Conservation (phyloP, 2,113 vertebrate genomes). For the Silurus glanis region DNA sequence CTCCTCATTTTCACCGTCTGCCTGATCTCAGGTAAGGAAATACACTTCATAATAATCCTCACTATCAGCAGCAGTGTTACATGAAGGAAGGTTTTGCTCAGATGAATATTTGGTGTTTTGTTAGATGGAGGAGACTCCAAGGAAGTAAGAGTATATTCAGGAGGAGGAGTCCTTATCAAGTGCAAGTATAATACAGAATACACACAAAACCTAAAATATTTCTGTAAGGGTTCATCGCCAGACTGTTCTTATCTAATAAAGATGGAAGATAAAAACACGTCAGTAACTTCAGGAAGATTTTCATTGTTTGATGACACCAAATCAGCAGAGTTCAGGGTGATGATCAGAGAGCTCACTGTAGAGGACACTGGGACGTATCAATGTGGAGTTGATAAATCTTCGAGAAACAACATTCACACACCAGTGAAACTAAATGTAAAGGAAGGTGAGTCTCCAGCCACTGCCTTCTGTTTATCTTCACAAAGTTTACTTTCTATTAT, state of each 20-base stretch:
- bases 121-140: not conserved
- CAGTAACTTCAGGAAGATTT: not conserved
- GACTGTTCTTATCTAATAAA: not conserved
- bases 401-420: accelerated
- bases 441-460: not conserved
- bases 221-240: not conserved
- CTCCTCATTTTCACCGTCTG: slow-evolving; percentile 33
- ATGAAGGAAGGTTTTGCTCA: slow-evolving; percentile 3
- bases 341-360: slow-evolving; percentile 21
- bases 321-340: slow-evolving; percentile 13
- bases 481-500: too few relatives aligned
- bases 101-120: slow-evolving; percentile 9
- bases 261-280: not conserved
- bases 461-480: not conserved
- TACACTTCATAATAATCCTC: not conserved
- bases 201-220: not conserved
- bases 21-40: slow-evolving; percentile 58
- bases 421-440: not conserved
- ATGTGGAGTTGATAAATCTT: not conserved
- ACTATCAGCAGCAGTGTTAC: slow-evolving; percentile 3
- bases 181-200: not conserved
- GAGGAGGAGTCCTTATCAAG: slow-evolving; percentile 13
- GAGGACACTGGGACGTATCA: not conserved
- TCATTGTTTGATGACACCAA: slow-evolving; percentile 20
- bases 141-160: slow-evolving; percentile 11